Evolutionary conservation across 2,888 invertebrate species (phyloP), one percentile per base, ranked within the genome.

Genomic region (Acanthosepion lycidas): DNA sequence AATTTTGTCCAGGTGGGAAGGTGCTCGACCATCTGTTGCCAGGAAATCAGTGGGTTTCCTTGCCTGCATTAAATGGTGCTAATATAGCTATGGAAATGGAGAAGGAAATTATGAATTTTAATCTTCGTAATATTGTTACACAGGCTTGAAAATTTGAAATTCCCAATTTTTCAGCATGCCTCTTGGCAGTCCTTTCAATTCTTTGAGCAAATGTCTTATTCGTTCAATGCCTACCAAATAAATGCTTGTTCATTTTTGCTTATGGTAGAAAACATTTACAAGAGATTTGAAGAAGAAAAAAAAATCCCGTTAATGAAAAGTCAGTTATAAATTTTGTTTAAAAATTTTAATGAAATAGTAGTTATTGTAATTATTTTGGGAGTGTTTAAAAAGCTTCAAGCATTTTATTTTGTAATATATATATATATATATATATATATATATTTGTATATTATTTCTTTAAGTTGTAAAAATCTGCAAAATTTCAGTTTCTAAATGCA

Each of bases 291-390:
- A 9, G n/a, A 78, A 6, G 18, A 78, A 78, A 78, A 78, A 78
- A 8, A 28, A 78, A 78, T n/a, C n/a, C 78, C 12, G n/a, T 78
- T 78, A 9, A 78, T 78, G 78, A 78, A 64, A 64, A 64, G 26
- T 59, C 23, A 26, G 64, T 28, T 26, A 64, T 26, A 8, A 64
- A 64, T 78, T 78, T 78, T 8, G n/a, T n/a, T 55, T 55, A 55
- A 55, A 55, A 55, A 20, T 55, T 15, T 55, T 78, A 78, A 78
- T 78, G 78, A 78, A 78, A 78, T 64, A 6, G 26, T 78, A 78
- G n/a, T 78, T 78, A n/a, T n/a, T 78, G 78, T 78, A 78, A 78
- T 78, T 78, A 78, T n/a, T 78, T 78, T 78, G 78, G 78, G 78
- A 28, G n/a, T n/a, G 78, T 78, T 78, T n/a, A 8, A 78, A 78